Base-by-base conservation (phyloP, 2,888 invertebrate genomes). In the Zelleria hepariella region DNA sequence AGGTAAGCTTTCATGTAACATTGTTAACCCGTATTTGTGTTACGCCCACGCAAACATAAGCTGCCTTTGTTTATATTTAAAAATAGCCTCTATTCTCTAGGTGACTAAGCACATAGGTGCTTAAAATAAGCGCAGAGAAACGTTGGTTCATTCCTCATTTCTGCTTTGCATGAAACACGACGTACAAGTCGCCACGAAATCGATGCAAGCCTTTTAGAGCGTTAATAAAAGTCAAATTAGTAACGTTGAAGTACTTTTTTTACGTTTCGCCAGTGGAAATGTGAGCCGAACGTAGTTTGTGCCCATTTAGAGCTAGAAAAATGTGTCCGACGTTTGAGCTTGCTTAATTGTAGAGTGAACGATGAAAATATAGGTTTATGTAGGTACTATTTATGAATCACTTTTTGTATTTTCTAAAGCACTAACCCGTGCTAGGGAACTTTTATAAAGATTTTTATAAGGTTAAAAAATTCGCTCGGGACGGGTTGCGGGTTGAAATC, bases 1-100 rank as follows among this genome's bases (percentile, higher is more conserved):
- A 75, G 71, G 74, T 75, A 74, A 81, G 79, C 80, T 80, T 81
- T 82, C 80, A 78, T 80, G 81, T 74, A 75, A 73, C 70, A 71
- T 71, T 74, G 72, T 73, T 72, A 71, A 69, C 70, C 63, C 64
- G 65, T 69, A 70, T 71, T 73, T 70, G 70, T 68, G 66, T 66
- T 68, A 66, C 63, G 61, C 66, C 51, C 21, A 4, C 21, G 49
- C 49, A 49, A 21, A 23, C 23, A n/a, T 20, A 23, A 8, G 10
- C 8, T 51, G 21, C 23, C 51, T 21, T 42, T 42, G 15, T 42
- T 42, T 42, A 15, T 42, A 42, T 5, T 15, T 42, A 0, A 42
- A 42, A 42, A 42, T 15, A 10, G 15, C 32, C 32, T 60, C 63
- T 65, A 65, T 69, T 69, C 66, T 24, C 3, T 7, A 54, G n/a